Evolutionary conservation across 1,140 invertebrate genomes (phyloP).

Genomic region (Fopius arisanus): DNA sequence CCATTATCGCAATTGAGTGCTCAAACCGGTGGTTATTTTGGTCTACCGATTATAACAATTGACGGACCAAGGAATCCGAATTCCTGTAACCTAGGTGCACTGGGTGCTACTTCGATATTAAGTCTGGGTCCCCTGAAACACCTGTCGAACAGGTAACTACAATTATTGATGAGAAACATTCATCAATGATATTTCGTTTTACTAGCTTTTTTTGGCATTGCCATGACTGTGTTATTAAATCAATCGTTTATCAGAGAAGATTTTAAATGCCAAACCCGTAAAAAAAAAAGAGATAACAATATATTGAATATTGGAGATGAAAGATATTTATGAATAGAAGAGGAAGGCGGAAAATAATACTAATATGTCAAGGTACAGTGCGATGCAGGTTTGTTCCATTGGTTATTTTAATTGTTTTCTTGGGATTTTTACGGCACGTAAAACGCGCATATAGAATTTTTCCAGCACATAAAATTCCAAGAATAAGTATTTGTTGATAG

Average conservation of each 20-base stretch:
- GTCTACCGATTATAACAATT: conserved; percentile 76
- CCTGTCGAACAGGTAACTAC: conserved; percentile 65
- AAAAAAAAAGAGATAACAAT: background rate
- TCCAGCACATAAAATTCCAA: too few species aligned
- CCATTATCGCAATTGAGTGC: conserved; percentile 73
- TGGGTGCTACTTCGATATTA: conserved; percentile 73
- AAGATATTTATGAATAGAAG: background rate
- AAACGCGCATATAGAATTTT: too few species aligned
- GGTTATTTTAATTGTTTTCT: background rate
- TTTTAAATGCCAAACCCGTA: background rate
- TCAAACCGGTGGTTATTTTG: conserved; percentile 71
- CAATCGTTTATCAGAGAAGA: background rate
- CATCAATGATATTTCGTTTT: conserved; percentile 14
- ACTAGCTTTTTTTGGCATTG: conserved; percentile 3
- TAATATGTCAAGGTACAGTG: background rate
- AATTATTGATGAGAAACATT: conserved; percentile 19
- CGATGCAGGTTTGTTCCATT: background rate
- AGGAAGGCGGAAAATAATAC: background rate
- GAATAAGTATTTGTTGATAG: background rate
- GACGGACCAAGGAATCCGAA: conserved; percentile 72
- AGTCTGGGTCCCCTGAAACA: conserved; percentile 76
- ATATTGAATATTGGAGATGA: background rate
- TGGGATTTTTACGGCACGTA: background rate
- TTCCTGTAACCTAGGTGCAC: conserved; percentile 68
- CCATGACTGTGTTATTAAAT: conserved; percentile 3